These are phyloP conservation scores for Aleiodes alternator DNA, from an alignment of 2,888 invertebrate genomes.

Conservation along the genomic window DNA sequence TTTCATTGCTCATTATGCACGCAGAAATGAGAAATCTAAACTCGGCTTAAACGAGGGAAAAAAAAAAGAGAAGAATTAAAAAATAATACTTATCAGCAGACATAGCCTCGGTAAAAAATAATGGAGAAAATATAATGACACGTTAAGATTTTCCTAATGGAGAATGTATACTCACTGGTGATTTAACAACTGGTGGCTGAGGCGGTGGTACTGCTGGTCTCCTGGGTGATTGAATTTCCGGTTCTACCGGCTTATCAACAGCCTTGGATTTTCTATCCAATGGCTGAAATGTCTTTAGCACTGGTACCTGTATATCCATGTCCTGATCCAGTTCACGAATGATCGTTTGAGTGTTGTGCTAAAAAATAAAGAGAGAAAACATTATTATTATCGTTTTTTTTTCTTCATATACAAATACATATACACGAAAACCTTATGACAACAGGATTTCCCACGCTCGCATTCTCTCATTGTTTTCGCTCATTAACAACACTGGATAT, in stretches of 20 bases:
- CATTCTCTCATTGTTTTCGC: constrained; percentile 63
- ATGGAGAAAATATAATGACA: constrained; percentile 17
- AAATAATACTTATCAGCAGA: too few species aligned
- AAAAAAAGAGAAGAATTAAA: background rate
- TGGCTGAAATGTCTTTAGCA: constrained; percentile 74
- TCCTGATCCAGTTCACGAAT: constrained; percentile 73
- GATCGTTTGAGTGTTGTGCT: constrained; percentile 68
- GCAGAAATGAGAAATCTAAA: too few species aligned
- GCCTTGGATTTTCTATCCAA: constrained; percentile 71
- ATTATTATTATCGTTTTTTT: background rate
- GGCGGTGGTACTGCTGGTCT: constrained; percentile 74
- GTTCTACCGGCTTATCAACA: constrained; percentile 71
- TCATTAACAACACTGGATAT: constrained; percentile 51
- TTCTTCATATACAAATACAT: background rate
- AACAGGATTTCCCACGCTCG: constrained; percentile 64
- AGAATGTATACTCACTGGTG: constrained; percentile 66
- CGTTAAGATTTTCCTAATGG: constrained; percentile 10
- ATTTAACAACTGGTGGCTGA: constrained; percentile 73
- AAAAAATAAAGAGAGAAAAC: constrained; percentile 29
- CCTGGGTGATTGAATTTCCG: constrained; percentile 72
- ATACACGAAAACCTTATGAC: constrained; percentile 39
- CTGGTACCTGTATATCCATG: constrained; percentile 71
- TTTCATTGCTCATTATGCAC: background rate
- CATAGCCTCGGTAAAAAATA: background rate
- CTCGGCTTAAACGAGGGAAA: background rate